phyloP scores from a whole-genome alignment of 2,888 invertebrate species.

The Anthoptus insignis region DNA sequence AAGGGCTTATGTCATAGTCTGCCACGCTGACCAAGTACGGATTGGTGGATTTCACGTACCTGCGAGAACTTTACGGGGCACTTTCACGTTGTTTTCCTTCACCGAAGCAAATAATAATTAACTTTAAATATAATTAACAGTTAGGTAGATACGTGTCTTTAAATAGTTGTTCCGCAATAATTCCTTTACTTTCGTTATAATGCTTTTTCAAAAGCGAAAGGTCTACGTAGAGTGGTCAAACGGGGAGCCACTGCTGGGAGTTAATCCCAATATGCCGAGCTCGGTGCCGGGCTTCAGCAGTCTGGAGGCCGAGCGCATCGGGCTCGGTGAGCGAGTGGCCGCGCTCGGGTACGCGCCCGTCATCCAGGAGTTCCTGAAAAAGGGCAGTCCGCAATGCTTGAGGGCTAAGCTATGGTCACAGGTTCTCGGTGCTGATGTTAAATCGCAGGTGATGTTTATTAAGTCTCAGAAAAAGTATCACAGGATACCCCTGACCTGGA shows the following conservation, averaged over 20 bases:
- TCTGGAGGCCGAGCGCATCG: slow-evolving; percentile 90
- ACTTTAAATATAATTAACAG: no score
- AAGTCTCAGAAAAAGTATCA: no score
- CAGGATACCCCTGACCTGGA: no score
- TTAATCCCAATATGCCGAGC: slow-evolving; percentile 88
- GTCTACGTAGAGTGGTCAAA: slow-evolving; percentile 91
- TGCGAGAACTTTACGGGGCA: no score
- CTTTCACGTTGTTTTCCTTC: not conserved
- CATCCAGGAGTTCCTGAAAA: slow-evolving; percentile 96
- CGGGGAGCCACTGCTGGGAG: slow-evolving; percentile 93
- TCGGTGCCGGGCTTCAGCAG: slow-evolving; percentile 84
- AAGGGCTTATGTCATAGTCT: no score
- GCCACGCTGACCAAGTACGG: no score
- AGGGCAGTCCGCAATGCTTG: slow-evolving; percentile 92
- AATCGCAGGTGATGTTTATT: slow-evolving; percentile 83
- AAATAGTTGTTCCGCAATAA: no score
- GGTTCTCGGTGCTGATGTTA: slow-evolving; percentile 93
- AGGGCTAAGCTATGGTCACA: slow-evolving; percentile 95
- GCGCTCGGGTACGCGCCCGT: slow-evolving; percentile 94
- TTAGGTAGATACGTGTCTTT: no score
- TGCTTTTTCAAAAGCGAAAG: no score
- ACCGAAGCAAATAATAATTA: no score
- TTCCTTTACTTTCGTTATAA: no score
- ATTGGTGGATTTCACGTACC: no score
- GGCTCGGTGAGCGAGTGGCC: slow-evolving; percentile 93